These are phyloP conservation scores for Hypercompe scribonia DNA, from an alignment of 2,888 invertebrate genomes.

Conservation along the genomic window DNA sequence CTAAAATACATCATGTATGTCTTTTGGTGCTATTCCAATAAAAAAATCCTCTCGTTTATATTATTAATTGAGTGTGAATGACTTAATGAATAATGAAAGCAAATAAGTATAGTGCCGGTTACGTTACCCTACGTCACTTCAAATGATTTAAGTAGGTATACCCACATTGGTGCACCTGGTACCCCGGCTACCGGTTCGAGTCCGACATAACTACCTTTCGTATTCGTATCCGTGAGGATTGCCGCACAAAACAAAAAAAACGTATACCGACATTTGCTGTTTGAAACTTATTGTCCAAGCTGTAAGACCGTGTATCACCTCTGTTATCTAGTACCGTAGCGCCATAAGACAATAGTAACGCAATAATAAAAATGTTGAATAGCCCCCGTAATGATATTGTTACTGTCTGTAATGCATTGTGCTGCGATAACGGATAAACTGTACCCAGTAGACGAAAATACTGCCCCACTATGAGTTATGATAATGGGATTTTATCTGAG, in stretches of 20 bases:
- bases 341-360: constrained; percentile 86
- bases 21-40: not conserved
- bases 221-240: too few species aligned
- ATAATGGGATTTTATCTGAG: constrained; percentile 32
- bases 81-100: too few species aligned
- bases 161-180: too few species aligned
- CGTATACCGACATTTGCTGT: too few species aligned
- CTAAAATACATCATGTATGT: not conserved
- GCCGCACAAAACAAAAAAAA: too few species aligned
- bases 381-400: constrained; percentile 85
- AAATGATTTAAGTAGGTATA: too few species aligned
- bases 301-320: constrained; percentile 55
- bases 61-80: too few species aligned
- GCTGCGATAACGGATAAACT: constrained; percentile 86
- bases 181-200: too few species aligned
- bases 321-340: constrained; percentile 79
- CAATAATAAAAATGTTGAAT: constrained; percentile 88
- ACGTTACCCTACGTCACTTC: too few species aligned
- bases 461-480: constrained; percentile 41
- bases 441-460: constrained; percentile 81
- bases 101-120: too few species aligned
- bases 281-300: not conserved
- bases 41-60: too few species aligned
- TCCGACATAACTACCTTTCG: too few species aligned
- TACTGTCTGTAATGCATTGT: constrained; percentile 82